Base-by-base conservation (phyloP, 2,113 vertebrate species). In the Catagonus wagneri region DNA sequence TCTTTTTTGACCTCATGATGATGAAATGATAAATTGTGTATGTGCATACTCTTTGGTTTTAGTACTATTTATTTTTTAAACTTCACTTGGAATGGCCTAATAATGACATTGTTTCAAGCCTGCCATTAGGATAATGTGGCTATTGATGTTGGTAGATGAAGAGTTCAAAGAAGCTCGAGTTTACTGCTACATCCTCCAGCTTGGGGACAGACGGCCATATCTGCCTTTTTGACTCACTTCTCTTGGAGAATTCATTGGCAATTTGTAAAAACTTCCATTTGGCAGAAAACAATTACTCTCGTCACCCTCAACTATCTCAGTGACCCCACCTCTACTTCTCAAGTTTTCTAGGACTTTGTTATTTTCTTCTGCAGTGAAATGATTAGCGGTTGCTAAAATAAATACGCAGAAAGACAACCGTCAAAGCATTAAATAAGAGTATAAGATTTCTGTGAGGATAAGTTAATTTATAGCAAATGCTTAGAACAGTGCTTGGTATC, bases 381-480 rank as follows among this genome's bases (percentile, higher is more conserved):
- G 81, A 79, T 52, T 44, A 25, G 69, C 68, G 36, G 36, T 81
- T 92, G 72, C 36, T 61, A 68, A 94, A 96, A 83, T 86, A 93
- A 92, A 92, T 19, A 36, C 2, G 7, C 13, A 7, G 80, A 69
- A 92, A 87, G 90, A 80, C 39, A 19, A 36, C 81, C 75, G 79
- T 54, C 44, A n/a, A 60, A 72, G 34, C 71, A 69, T 10, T 69
- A 60, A 44, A 11, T 88, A 79, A 72, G 39, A 63, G 16, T 32
- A 25, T 20, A 66, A 34, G 2, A n/a, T 54, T 79, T 80, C 66
- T 36, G 1, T 89, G 52, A 60, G 34, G 52, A 90, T n/a, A 81
- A 89, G 61, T 78, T 86, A 44, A 91, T 76, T 93, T 78, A 50
- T 54, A 56, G 12, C 3, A 61, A 94, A 50, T 17, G 15, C 68